These are phyloP conservation scores for Parazoanthus swiftii DNA, from an alignment of 92 coral and sea anemone genomes.

Conservation along the genomic window DNA sequence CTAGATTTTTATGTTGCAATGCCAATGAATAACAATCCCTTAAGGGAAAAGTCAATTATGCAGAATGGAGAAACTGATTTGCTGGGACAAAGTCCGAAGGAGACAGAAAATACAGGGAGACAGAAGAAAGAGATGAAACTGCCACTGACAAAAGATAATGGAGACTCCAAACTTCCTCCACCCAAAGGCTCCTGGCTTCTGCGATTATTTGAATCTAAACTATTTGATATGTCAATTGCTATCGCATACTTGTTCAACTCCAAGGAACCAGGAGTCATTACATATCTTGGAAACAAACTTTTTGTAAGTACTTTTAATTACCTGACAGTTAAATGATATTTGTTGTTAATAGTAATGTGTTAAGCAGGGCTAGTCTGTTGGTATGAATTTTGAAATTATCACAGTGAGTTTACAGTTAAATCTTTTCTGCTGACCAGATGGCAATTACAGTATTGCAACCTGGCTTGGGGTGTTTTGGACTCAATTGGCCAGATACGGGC, in stretches of 20 bases:
- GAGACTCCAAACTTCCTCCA: slow-evolving; percentile 63
- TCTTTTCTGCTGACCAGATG: too few species aligned
- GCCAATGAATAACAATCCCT: slow-evolving; percentile 40
- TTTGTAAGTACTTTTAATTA: slow-evolving; percentile 77
- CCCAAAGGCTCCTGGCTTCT: slow-evolving; percentile 91
- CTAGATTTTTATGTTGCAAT: slow-evolving; percentile 20
- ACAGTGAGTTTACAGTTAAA: too few species aligned
- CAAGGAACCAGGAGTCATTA: slow-evolving; percentile 93
- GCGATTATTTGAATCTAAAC: slow-evolving; percentile 90
- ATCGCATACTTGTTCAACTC: slow-evolving; percentile 96
- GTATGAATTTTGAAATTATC: too few species aligned
- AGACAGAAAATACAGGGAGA: not conserved
- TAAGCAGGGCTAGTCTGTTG: too few species aligned
- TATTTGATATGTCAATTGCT: slow-evolving; percentile 98
- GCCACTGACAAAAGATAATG: slow-evolving; percentile 32
- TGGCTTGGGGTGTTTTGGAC: too few species aligned
- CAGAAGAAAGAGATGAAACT: slow-evolving; percentile 49
- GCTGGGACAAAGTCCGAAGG: slow-evolving; percentile 7
- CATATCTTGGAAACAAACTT: slow-evolving; percentile 95
- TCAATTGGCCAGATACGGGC: too few species aligned
- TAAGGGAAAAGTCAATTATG: slow-evolving; percentile 36
- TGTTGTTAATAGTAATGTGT: too few species aligned
- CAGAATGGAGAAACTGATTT: slow-evolving; percentile 31
- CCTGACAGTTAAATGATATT: not conserved
- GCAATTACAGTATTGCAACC: too few species aligned